Conservation (phyloP, 1,140 invertebrate genomes). For the Lerema accius region DNA sequence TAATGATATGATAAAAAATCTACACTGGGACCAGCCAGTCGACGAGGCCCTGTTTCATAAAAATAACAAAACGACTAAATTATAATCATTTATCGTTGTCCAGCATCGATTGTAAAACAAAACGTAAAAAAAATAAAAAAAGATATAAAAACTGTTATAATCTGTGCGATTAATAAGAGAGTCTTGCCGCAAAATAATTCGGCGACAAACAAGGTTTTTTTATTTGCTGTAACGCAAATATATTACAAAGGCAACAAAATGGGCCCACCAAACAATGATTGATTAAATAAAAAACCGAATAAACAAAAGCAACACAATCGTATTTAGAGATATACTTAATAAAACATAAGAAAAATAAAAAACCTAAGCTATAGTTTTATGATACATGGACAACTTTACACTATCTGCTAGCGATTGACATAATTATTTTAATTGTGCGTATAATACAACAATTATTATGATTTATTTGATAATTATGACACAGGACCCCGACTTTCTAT, state of each 20-base stretch:
- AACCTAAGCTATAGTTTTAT: too few species aligned
- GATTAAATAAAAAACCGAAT: too few species aligned
- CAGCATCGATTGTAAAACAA: slow-evolving; percentile 12
- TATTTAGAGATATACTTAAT: too few species aligned
- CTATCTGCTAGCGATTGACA: slow-evolving; percentile 10
- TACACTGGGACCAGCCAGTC: slow-evolving; percentile 70
- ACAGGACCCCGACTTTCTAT: slow-evolving; percentile 35
- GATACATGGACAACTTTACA: slow-evolving; percentile 21
- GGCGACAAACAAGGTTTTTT: too few species aligned
- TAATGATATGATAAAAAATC: slow-evolving; percentile 80
- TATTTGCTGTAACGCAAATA: too few species aligned
- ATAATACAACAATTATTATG: slow-evolving; percentile 37
- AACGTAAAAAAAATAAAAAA: neutral
- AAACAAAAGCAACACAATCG: too few species aligned
- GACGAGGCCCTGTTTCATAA: slow-evolving; percentile 47
- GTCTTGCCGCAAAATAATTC: too few species aligned
- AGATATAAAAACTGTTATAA: neutral
- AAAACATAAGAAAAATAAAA: too few species aligned
- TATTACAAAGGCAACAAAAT: too few species aligned
- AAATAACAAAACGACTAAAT: slow-evolving; percentile 36
- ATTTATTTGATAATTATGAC: slow-evolving; percentile 45
- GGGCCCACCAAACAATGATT: too few species aligned
- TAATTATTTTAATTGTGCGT: slow-evolving; percentile 43
- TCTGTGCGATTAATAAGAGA: too few species aligned
- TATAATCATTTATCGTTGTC: slow-evolving; percentile 7